Conservation (phyloP, 2,797 vertebrate species). For the Parotocinclus haroldoi region DNA sequence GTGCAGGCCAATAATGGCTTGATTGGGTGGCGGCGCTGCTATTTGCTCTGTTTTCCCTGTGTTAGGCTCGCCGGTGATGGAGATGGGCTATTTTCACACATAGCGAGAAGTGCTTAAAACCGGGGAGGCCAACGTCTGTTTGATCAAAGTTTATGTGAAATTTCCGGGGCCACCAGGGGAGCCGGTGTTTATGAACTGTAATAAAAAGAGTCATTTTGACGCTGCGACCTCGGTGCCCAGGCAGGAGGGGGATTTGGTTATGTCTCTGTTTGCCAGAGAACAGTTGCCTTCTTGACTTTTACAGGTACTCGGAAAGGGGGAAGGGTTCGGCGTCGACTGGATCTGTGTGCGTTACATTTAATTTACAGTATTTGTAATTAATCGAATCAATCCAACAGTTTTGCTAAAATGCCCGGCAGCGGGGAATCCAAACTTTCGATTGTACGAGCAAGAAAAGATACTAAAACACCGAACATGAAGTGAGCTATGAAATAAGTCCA, state of each 20-base stretch:
- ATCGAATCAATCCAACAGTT: too few species aligned
- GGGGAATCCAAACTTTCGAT: too few species aligned
- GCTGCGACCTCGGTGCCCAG: slow-evolving; percentile 77
- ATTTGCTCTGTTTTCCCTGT: slow-evolving; percentile 78
- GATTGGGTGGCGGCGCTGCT: slow-evolving; percentile 73
- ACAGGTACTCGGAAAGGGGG: slow-evolving; percentile 25
- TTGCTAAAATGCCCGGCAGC: too few species aligned
- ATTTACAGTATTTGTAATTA: slow-evolving; percentile 2
- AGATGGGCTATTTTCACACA: slow-evolving; percentile 71
- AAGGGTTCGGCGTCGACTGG: slow-evolving; percentile 10
- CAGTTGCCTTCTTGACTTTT: slow-evolving; percentile 59
- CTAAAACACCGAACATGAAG: too few species aligned
- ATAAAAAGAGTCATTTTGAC: slow-evolving; percentile 99
- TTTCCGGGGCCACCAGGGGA: slow-evolving; percentile 87
- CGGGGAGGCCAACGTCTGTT: slow-evolving; percentile 82
- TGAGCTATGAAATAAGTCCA: too few species aligned
- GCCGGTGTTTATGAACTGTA: slow-evolving; percentile 98
- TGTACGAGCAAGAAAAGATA: too few species aligned
- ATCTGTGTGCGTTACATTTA: slow-evolving; percentile 5
- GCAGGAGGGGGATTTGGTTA: slow-evolving; percentile 75
- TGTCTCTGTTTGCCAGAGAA: slow-evolving; percentile 80
- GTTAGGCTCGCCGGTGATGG: slow-evolving; percentile 77
- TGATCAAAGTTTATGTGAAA: slow-evolving; percentile 98
- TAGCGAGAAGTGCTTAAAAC: slow-evolving; percentile 68
- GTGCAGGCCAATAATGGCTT: slow-evolving; percentile 79